These are phyloP conservation scores for Acipenser transmontanus DNA, from an alignment of 2,797 vertebrate species.

Conservation along the genomic window DNA sequence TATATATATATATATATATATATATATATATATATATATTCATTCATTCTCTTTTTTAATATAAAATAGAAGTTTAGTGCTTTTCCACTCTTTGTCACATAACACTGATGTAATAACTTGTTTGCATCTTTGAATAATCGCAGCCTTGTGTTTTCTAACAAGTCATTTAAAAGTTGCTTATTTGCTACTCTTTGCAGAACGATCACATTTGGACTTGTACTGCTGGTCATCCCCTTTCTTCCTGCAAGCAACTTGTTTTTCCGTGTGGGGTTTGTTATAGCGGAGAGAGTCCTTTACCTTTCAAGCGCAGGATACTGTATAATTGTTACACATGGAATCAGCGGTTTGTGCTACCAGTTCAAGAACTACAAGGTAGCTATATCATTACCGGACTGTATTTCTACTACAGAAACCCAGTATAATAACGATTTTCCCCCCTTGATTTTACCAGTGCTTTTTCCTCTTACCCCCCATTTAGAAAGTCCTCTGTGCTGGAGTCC, in stretches of 20 bases:
- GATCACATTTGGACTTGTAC: conserved; percentile 80
- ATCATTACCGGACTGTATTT: background rate
- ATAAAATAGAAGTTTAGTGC: no score
- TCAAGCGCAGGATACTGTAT: conserved; percentile 89
- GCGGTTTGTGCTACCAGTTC: conserved; percentile 66
- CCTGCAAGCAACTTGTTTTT: conserved; percentile 96
- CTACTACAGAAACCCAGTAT: no score
- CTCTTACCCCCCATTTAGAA: conserved; percentile 55
- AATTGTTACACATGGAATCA: conserved; percentile 78
- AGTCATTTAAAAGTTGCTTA: no score
- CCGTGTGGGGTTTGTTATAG: conserved; percentile 71
- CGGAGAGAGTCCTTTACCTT: conserved; percentile 90
- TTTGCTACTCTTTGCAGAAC: conserved; percentile 57
- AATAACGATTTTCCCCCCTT: no score
- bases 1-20: no score
- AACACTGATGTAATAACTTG: no score
- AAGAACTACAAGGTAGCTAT: conserved; percentile 66
- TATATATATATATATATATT: no score
- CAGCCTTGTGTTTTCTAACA: no score
- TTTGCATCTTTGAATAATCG: no score
- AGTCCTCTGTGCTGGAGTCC: conserved; percentile 55
- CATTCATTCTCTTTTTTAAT: no score
- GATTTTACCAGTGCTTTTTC: conserved; percentile 14
- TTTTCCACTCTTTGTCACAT: no score
- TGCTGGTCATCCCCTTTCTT: conserved; percentile 89